These are phyloP conservation scores for Galendromus occidentalis DNA, from an alignment of 1,140 invertebrate genomes.

Conservation along the genomic window DNA sequence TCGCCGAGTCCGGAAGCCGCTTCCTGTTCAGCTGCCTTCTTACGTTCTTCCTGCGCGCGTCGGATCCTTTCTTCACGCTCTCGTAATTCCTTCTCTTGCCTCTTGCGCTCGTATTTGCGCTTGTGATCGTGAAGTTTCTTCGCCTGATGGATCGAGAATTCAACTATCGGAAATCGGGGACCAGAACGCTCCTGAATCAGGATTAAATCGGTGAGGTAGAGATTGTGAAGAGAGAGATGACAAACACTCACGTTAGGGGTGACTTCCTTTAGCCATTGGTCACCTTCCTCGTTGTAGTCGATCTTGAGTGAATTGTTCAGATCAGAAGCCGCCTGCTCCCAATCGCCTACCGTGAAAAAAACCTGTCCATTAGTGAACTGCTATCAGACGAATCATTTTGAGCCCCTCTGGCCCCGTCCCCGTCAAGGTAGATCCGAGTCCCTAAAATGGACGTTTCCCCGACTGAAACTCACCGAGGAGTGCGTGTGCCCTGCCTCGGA, in stretches of 20 bases:
- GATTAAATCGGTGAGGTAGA: too few species aligned
- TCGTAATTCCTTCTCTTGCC: constrained; percentile 45
- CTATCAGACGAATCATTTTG: too few species aligned
- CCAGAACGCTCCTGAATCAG: too few species aligned
- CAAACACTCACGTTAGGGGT: constrained; percentile 65
- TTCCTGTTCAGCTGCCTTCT: constrained; percentile 34
- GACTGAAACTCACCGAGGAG: constrained; percentile 19
- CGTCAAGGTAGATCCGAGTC: too few species aligned
- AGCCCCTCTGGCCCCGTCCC: too few species aligned
- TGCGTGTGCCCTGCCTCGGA: constrained; percentile 58
- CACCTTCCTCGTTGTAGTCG: constrained; percentile 72
- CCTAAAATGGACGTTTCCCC: too few species aligned
- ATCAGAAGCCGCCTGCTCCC: constrained; percentile 63
- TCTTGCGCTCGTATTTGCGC: constrained; percentile 49
- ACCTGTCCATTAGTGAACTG: too few species aligned
- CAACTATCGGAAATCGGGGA: too few species aligned
- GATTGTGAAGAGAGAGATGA: too few species aligned
- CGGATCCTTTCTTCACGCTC: constrained; percentile 40
- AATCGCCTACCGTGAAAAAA: constrained; percentile 56
- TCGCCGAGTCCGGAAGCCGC: neutral
- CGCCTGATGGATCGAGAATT: too few species aligned
- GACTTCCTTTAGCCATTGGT: constrained; percentile 72
- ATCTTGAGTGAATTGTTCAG: constrained; percentile 67
- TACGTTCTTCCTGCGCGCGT: constrained; percentile 46
- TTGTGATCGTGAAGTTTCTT: constrained; percentile 66